phyloP scores from a whole-genome alignment of 2,888 invertebrate species.

The Catocala nupta region DNA sequence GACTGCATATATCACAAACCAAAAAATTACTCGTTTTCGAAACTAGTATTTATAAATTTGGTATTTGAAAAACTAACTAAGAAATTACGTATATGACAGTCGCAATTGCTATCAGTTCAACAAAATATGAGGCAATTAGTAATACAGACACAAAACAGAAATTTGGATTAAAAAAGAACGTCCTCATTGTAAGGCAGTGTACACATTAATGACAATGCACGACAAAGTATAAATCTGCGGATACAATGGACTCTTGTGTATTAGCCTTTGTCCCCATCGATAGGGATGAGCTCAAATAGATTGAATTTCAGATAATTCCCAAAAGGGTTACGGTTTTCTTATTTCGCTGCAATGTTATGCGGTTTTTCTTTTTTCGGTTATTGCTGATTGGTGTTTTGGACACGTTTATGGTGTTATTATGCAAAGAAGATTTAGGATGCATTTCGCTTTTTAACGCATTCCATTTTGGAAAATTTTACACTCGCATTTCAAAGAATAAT shows the following conservation, averaged over 20 bases:
- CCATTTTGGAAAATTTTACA: constrained; percentile 24
- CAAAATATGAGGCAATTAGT: constrained; percentile 32
- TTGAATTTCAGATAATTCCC: constrained; percentile 83
- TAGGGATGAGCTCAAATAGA: constrained; percentile 82
- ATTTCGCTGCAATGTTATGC: constrained; percentile 63
- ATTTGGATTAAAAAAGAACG: constrained; percentile 70
- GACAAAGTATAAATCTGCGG: constrained; percentile 80
- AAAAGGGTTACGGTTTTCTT: constrained; percentile 75
- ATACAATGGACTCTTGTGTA: constrained; percentile 78
- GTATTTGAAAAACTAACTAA: background rate
- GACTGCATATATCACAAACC: too few species aligned
- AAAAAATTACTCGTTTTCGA: background rate
- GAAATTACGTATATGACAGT: constrained; percentile 10
- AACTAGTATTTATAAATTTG: background rate
- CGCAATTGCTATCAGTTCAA: constrained; percentile 29
- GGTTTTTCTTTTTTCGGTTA: constrained; percentile 53
- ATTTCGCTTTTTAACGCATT: constrained; percentile 41
- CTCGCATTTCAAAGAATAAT: background rate
- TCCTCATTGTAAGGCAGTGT: constrained; percentile 75
- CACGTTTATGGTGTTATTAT: constrained; percentile 54
- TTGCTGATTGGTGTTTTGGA: constrained; percentile 55
- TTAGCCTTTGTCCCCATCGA: constrained; percentile 82
- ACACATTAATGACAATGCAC: constrained; percentile 82
- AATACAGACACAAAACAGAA: constrained; percentile 49
- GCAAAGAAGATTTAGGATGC: constrained; percentile 45